phyloP scores from a whole-genome alignment of 2,888 invertebrate genomes.

The Drosophila neoperkinsi region DNA sequence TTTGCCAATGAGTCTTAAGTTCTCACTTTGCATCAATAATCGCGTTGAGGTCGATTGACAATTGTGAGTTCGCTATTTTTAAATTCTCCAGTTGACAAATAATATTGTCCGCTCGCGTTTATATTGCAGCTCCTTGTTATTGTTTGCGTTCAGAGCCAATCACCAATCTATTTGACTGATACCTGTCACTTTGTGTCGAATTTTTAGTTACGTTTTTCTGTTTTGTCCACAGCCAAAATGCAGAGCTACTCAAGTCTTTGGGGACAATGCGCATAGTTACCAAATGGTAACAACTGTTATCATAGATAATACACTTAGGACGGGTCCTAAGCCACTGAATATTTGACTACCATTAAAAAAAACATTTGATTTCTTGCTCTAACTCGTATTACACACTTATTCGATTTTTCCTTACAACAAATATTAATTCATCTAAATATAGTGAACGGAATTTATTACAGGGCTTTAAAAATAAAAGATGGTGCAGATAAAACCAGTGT shows the following conservation, averaged over 20 bases:
- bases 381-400: neutral
- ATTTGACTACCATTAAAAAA: neutral
- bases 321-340: neutral
- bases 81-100: neutral
- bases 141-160: neutral
- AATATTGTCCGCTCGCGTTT: neutral
- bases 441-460: neutral
- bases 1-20: neutral
- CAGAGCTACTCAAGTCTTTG: neutral
- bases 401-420: neutral
- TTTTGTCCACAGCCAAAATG: neutral
- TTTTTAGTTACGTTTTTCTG: neutral
- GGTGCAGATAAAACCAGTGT: neutral
- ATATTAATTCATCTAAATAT: neutral
- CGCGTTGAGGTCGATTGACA: neutral
- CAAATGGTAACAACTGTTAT: neutral
- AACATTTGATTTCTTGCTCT: neutral
- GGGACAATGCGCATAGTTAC: neutral
- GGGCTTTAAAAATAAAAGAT: neutral
- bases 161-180: neutral
- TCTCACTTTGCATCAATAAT: neutral
- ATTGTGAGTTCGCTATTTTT: neutral
- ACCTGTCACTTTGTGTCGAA: neutral
- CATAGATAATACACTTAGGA: neutral
- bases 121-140: neutral